Evolutionary conservation across 2,797 vertebrate genomes (phyloP).

Genomic region (Anguilla pacifica): DNA sequence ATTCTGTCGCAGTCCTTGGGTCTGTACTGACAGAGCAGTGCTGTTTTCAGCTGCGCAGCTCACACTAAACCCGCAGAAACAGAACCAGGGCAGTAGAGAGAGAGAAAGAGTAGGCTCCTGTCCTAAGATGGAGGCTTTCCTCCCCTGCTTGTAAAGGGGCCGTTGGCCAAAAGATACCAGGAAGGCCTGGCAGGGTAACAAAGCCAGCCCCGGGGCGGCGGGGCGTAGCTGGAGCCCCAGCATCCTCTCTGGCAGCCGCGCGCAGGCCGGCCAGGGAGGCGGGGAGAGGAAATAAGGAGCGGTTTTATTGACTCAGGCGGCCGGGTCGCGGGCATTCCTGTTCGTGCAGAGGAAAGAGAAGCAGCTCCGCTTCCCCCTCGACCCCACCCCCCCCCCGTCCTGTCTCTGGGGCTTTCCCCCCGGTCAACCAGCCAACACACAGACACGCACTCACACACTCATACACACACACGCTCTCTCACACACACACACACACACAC

Average conservation of each 20-base stretch:
- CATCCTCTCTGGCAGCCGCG: slow-evolving; percentile 97
- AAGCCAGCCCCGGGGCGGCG: slow-evolving; percentile 97
- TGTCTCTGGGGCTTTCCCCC: background rate
- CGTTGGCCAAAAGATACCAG: slow-evolving; percentile 93
- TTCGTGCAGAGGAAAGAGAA: slow-evolving; percentile 90
- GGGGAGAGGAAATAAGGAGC: slow-evolving; percentile 94
- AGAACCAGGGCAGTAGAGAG: slow-evolving; percentile 47
- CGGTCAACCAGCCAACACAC: background rate
- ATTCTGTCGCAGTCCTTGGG: background rate
- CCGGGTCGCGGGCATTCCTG: slow-evolving; percentile 91
- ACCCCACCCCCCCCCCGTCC: background rate
- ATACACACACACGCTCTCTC: background rate
- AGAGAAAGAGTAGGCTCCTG: slow-evolving; percentile 58
- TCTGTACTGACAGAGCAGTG: slow-evolving; percentile 70
- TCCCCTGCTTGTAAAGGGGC: slow-evolving; percentile 83
- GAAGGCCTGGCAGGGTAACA: slow-evolving; percentile 97
- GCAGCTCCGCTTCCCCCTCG: slow-evolving; percentile 68
- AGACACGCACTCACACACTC: background rate
- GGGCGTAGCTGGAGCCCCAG: slow-evolving; percentile 97
- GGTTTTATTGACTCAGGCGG: slow-evolving; percentile 99
- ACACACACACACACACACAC: background rate
- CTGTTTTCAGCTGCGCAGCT: slow-evolving; percentile 81
- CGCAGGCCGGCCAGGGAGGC: slow-evolving; percentile 90
- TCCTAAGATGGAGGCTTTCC: slow-evolving; percentile 94
- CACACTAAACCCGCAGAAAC: background rate